Conservation (phyloP, 2,888 invertebrate species). For the Autographa pulchrina region DNA sequence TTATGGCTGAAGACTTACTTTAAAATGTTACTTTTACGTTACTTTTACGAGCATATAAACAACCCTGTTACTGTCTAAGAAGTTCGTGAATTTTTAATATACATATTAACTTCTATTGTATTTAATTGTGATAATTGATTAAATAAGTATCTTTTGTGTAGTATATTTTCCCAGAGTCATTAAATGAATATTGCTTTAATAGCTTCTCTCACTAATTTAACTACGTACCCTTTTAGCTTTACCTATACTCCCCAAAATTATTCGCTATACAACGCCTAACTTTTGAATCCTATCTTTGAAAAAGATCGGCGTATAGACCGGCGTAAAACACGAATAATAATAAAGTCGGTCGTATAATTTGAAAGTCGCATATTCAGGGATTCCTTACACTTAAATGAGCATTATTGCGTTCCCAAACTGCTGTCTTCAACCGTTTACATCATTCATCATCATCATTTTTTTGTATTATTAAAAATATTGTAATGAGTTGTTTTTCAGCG, state of each 20-base stretch:
- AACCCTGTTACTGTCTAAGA: too few species aligned
- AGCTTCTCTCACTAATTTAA: not conserved
- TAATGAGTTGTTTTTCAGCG: too few species aligned
- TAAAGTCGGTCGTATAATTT: constrained; percentile 68
- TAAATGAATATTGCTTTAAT: not conserved
- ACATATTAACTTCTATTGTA: too few species aligned
- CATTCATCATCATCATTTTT: too few species aligned
- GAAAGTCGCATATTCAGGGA: constrained; percentile 69
- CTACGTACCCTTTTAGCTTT: not conserved
- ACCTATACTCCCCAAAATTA: not conserved
- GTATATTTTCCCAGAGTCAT: not conserved
- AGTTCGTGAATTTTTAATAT: too few species aligned
- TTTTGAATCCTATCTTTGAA: constrained; percentile 17
- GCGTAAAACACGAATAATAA: constrained; percentile 54
- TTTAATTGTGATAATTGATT: not conserved
- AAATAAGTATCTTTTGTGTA: not conserved
- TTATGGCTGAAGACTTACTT: not conserved
- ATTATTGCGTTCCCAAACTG: constrained; percentile 77
- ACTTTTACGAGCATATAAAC: not conserved
- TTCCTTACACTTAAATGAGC: constrained; percentile 73
- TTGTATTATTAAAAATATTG: too few species aligned
- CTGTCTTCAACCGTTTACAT: constrained; percentile 77
- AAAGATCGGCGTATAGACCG: constrained; percentile 20
- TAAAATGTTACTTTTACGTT: not conserved
- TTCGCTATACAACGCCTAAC: not conserved